phyloP scores from a whole-genome alignment of 2,113 vertebrate genomes.

The Rhipidura dahli region DNA sequence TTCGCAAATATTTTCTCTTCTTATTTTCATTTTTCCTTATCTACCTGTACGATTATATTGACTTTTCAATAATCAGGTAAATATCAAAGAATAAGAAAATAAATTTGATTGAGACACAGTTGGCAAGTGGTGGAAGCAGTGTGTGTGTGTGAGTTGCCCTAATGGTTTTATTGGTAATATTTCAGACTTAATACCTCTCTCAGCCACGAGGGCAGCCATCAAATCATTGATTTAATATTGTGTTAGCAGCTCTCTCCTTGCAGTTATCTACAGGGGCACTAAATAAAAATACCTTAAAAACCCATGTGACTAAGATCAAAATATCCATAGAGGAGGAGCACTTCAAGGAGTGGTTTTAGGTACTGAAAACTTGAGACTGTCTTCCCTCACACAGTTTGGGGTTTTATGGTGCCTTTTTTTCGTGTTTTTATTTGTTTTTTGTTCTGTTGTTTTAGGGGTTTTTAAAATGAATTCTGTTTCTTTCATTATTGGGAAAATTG shows the following conservation, averaged over 20 bases:
- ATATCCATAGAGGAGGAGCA: neutral
- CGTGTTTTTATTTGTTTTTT: neutral
- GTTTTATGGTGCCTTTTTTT: neutral
- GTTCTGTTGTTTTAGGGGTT: neutral
- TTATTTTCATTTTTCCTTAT: neutral
- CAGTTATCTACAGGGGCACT: conserved; percentile 17
- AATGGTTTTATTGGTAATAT: neutral
- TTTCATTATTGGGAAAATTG: neutral
- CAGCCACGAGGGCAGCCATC: neutral
- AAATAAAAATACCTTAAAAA: conserved; percentile 43
- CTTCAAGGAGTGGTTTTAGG: conserved; percentile 16
- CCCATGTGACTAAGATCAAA: conserved; percentile 16
- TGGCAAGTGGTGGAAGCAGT: neutral
- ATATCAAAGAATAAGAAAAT: neutral
- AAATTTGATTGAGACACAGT: neutral
- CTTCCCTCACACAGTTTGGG: neutral
- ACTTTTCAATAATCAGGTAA: neutral
- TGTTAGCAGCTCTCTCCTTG: neutral
- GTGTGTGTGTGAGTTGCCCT: neutral
- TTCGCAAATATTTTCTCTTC: conserved; percentile 23
- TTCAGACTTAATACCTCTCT: neutral
- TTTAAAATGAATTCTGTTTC: neutral
- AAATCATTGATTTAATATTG: neutral
- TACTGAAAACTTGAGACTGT: neutral
- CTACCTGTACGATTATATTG: neutral